phyloP scores from a whole-genome alignment of 2,888 invertebrate genomes.

The Osedax fenrisi region DNA sequence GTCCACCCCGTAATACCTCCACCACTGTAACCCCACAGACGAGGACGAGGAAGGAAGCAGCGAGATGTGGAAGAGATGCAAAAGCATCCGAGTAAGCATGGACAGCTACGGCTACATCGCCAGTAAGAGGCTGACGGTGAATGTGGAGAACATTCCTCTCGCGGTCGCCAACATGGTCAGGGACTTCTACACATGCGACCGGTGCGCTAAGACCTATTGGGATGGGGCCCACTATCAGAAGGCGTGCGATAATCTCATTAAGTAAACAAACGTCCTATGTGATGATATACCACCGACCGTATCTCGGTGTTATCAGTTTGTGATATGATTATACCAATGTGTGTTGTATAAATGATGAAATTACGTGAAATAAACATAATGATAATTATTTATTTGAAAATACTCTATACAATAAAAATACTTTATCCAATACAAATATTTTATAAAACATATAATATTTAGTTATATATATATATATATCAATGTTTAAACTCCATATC shows the following conservation, averaged over 20 bases:
- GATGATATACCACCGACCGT: too few species aligned
- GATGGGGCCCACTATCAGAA: slow-evolving; percentile 54
- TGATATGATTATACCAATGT: too few species aligned
- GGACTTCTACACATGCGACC: slow-evolving; percentile 60
- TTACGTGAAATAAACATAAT: too few species aligned
- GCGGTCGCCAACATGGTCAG: slow-evolving; percentile 53
- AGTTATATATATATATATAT: too few species aligned
- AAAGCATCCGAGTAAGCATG: neutral
- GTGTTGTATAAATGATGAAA: too few species aligned
- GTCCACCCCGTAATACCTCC: neutral
- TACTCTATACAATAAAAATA: neutral
- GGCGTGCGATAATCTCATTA: slow-evolving; percentile 36
- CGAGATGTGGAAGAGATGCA: neutral
- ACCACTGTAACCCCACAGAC: neutral
- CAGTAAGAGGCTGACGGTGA: slow-evolving; percentile 27
- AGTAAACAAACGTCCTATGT: too few species aligned
- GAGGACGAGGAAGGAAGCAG: neutral
- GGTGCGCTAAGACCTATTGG: slow-evolving; percentile 68
- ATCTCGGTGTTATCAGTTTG: too few species aligned
- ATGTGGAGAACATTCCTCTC: slow-evolving; percentile 52
- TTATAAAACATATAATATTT: too few species aligned
- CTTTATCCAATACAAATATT: neutral
- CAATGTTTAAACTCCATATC: neutral
- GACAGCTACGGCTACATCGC: slow-evolving; percentile 29
- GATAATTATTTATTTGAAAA: too few species aligned